These are phyloP conservation scores for Kryptolebias ocellatus DNA, from an alignment of 2,797 vertebrate species.

Conservation along the genomic window DNA sequence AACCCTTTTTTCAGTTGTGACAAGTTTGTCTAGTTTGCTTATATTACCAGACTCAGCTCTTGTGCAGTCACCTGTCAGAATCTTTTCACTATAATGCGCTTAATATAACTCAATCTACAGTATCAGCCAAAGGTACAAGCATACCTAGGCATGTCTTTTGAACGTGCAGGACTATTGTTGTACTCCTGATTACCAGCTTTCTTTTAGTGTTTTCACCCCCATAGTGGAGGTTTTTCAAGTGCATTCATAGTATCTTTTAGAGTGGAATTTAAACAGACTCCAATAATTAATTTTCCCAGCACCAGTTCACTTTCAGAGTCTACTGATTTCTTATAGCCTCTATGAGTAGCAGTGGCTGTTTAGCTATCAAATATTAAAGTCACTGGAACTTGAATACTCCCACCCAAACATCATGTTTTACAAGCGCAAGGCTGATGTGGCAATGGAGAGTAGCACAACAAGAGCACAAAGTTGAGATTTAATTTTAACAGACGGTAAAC, in stretches of 20 bases:
- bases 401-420: background rate
- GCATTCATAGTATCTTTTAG: no score
- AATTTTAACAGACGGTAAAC: background rate
- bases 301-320: background rate
- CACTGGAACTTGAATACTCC: background rate
- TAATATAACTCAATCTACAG: background rate
- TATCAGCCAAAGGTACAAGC: background rate
- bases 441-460: background rate
- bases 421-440: background rate
- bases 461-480: background rate
- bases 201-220: no score
- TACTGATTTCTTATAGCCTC: background rate
- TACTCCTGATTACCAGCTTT: background rate
- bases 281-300: background rate
- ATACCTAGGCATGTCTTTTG: background rate
- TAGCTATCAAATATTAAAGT: background rate
- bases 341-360: background rate
- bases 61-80: conserved; percentile 19
- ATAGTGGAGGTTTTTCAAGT: no score
- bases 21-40: background rate
- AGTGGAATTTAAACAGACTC: background rate
- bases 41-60: conserved; percentile 9
- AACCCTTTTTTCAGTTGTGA: background rate
- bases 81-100: background rate
- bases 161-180: background rate